These are phyloP conservation scores for Buathra laborator DNA, from an alignment of 2,888 invertebrate species.

Conservation along the genomic window DNA sequence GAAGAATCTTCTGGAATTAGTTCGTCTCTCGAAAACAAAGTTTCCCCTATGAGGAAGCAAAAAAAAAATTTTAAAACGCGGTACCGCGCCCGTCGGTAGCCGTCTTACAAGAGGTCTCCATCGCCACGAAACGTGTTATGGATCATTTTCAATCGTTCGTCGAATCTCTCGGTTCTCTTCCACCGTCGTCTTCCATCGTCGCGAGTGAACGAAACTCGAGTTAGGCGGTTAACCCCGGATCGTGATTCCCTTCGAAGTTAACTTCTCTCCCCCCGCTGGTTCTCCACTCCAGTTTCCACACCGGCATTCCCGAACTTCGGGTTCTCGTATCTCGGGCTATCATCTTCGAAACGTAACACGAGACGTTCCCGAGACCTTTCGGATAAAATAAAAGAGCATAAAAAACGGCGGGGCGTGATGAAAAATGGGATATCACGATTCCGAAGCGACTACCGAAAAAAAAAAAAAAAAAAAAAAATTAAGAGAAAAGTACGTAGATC, in stretches of 20 bases:
- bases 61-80: neutral
- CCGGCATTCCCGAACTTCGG: conserved; percentile 26
- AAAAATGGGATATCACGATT: conserved; percentile 38
- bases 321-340: conserved; percentile 55
- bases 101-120: neutral
- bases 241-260: conserved; percentile 64
- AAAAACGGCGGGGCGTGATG: neutral
- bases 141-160: conserved; percentile 59
- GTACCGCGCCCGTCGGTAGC: neutral
- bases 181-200: conserved; percentile 41
- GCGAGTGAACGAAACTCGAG: conserved; percentile 39
- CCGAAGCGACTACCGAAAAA: conserved; percentile 36
- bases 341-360: conserved; percentile 62
- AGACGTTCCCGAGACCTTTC: conserved; percentile 61
- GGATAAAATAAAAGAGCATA: conserved; percentile 52
- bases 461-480: neutral
- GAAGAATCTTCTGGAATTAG: no score
- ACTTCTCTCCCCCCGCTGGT: conserved; percentile 47
- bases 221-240: conserved; percentile 55
- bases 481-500: neutral
- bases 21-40: no score
- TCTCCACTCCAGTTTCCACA: conserved; percentile 50
- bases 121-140: conserved; percentile 40
- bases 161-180: conserved; percentile 31
- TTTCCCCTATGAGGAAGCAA: neutral